Evolutionary conservation across 2,797 vertebrate genomes (phyloP).

Genomic region (Delichon dasypus): DNA sequence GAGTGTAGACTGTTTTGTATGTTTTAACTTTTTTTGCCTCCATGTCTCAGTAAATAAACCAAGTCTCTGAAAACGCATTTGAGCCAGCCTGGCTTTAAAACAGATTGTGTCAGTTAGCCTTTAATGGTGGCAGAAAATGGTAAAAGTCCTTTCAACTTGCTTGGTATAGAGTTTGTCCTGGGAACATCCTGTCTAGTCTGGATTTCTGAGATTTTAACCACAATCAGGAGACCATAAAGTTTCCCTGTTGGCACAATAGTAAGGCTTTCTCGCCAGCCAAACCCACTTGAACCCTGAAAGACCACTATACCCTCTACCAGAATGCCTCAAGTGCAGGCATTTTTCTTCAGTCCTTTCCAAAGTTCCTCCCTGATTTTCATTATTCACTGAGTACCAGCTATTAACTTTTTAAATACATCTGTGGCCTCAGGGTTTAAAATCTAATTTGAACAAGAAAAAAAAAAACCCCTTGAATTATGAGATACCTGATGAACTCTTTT

Average conservation of each 20-base stretch:
- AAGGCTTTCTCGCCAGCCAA: background rate
- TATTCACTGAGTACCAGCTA: background rate
- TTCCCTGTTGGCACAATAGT: background rate
- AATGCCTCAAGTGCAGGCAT: background rate
- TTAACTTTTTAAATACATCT: background rate
- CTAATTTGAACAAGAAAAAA: background rate
- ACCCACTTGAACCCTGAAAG: background rate
- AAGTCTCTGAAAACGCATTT: background rate
- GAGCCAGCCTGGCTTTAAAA: background rate
- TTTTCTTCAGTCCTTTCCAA: constrained; percentile 6
- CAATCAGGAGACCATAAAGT: background rate
- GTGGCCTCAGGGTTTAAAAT: background rate
- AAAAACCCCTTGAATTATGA: background rate
- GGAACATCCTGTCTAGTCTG: constrained; percentile 37
- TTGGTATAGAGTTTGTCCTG: constrained; percentile 16
- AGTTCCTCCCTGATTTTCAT: constrained; percentile 26
- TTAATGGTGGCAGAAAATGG: constrained; percentile 2
- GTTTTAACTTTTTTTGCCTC: constrained; percentile 3
- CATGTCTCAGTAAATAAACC: constrained; percentile 1
- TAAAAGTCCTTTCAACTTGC: constrained; percentile 4
- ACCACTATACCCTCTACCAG: background rate
- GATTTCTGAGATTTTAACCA: constrained; percentile 37
- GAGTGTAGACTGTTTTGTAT: background rate
- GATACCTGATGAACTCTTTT: background rate
- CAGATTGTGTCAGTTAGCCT: background rate